Evolutionary conservation across 2,888 invertebrate species (phyloP), one percentile per base, ranked within the genome.

Genomic region (Tinea trinotella): DNA sequence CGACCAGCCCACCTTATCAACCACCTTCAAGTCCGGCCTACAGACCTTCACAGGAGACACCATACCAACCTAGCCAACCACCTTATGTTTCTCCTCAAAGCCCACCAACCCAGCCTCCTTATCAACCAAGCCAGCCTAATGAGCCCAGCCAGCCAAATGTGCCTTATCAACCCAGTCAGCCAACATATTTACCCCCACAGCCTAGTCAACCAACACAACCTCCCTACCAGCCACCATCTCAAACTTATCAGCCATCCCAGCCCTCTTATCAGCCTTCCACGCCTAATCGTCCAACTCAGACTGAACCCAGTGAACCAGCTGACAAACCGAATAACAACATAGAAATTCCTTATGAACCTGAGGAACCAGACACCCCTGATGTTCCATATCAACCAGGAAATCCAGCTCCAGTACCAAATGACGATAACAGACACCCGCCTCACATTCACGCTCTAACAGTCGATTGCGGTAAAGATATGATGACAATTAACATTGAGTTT

Each of bases 401-500:
- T 6, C 44, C 61, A 3, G 44, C 56, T 57, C 36, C 40, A 9
- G 13, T 56, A 9, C 54, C 64, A 36, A 90, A 90, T 44, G 90
- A 90, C 35, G 91, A 90, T 20, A 80, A 88, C 52, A 89, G 89
- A 55, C 93, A 93, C 65, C 92, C 92, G 40, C 92, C 93, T 1
- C 92, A 93, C 61, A 92, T 94, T 60, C 92, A 93, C 65, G 88
- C 88, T 0, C 89, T 94, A 55, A 89, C 92, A 36, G 94, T 94
- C 0, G 88, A 92, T 63, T 94, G 94, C 64, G 91, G 92, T 56
- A 93, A 93, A 68, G 92, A 93, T 59, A 91, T 91, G 90, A 94
- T 94, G 94, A 92, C 91, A 1, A 93, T 94, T 57, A 90, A 91
- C 60, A 89, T 94, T 7, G 92, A 92, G 71, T 94, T 94, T 72